Evolutionary conservation across 2,888 invertebrate species (phyloP).

Genomic region (Glyphotaelius pellucidus): DNA sequence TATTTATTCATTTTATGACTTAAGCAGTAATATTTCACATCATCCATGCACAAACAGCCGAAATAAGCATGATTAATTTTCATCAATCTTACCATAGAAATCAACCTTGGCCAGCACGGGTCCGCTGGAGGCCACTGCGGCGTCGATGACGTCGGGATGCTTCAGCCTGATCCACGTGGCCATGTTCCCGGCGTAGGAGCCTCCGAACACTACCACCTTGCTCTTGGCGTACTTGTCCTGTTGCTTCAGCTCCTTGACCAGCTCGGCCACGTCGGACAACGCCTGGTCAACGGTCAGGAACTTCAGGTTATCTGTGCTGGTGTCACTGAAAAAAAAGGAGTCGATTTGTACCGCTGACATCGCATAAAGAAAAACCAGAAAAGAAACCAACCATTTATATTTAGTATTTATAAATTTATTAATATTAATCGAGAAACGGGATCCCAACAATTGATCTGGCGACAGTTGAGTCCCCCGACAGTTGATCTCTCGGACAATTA

Average conservation of each 20-base stretch:
- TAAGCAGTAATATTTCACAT: too few species aligned
- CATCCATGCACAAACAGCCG: too few species aligned
- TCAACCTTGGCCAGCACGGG: slow-evolving; percentile 73
- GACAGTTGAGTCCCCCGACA: too few species aligned
- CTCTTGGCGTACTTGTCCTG: slow-evolving; percentile 47
- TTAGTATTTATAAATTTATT: too few species aligned
- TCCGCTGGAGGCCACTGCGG: slow-evolving; percentile 74
- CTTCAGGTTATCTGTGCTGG: slow-evolving; percentile 69
- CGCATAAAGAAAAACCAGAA: too few species aligned
- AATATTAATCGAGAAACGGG: too few species aligned
- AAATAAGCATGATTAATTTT: too few species aligned
- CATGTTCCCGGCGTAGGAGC: slow-evolving; percentile 74
- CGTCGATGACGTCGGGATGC: slow-evolving; percentile 74
- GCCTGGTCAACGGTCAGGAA: slow-evolving; percentile 72
- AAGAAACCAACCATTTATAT: too few species aligned
- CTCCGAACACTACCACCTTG: slow-evolving; percentile 72
- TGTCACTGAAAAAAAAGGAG: slow-evolving; percentile 65
- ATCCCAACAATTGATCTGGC: too few species aligned
- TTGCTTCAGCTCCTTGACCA: slow-evolving; percentile 69
- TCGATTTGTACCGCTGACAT: too few species aligned
- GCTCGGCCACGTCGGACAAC: slow-evolving; percentile 72
- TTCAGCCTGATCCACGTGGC: slow-evolving; percentile 74
- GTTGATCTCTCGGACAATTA: too few species aligned
- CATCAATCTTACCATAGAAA: slow-evolving; percentile 70
- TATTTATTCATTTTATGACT: too few species aligned